Evolutionary conservation across 2,113 vertebrate genomes (phyloP).

Genomic region (Nerophis ophidion): DNA sequence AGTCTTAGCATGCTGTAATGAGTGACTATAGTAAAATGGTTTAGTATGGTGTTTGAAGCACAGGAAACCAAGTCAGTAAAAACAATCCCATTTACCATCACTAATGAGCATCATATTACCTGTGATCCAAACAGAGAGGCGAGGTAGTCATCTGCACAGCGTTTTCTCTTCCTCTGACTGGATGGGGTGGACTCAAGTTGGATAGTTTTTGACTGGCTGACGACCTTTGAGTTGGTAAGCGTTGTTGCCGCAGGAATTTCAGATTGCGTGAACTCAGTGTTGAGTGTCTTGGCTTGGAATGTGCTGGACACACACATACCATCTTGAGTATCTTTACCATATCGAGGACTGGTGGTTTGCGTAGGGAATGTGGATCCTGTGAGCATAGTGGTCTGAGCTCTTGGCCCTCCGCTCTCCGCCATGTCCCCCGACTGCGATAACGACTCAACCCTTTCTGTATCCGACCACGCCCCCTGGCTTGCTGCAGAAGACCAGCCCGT

Average conservation of each 20-base stretch:
- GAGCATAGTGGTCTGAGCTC: fast-evolving
- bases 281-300: neutral
- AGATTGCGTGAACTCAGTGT: too few species aligned
- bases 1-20: too few species aligned
- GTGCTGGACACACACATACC: slow-evolving; percentile 1
- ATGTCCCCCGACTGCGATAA: neutral
- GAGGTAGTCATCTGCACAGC: slow-evolving; percentile 2
- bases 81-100: neutral
- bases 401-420: neutral
- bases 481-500: neutral
- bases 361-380: neutral
- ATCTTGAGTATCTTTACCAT: fast-evolving
- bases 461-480: slow-evolving; percentile 41
- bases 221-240: too few species aligned
- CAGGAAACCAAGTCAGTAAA: neutral
- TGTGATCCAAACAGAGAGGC: slow-evolving; percentile 16
- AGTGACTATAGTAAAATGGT: too few species aligned
- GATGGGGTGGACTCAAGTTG: too few species aligned
- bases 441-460: neutral
- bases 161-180: slow-evolving; percentile 19
- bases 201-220: neutral
- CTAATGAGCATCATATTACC: slow-evolving; percentile 17
- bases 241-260: too few species aligned
- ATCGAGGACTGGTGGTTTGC: neutral
- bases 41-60: too few species aligned